Evolutionary conservation across 1,140 invertebrate genomes (phyloP).

Genomic region (Drosophila prosaltans): DNA sequence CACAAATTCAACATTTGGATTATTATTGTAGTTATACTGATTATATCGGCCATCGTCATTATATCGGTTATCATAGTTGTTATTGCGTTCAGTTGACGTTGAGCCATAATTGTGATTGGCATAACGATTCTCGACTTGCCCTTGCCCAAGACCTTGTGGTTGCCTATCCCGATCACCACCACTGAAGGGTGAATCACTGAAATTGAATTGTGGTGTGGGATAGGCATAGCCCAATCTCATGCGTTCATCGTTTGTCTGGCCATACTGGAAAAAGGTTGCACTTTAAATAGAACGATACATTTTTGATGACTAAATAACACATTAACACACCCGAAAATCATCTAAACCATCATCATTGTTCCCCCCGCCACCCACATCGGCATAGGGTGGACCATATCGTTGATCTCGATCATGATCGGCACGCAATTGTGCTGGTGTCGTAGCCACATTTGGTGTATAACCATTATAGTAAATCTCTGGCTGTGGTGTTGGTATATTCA

Average conservation of each 20-base stretch:
- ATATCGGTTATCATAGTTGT: constrained; percentile 36
- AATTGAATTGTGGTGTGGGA: constrained; percentile 59
- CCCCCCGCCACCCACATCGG: constrained; percentile 38
- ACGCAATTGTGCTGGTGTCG: constrained; percentile 64
- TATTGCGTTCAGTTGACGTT: constrained; percentile 55
- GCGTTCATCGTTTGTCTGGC: constrained; percentile 77
- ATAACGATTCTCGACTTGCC: constrained; percentile 48
- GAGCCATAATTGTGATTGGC: constrained; percentile 69
- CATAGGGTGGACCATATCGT: constrained; percentile 79
- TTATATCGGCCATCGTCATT: constrained; percentile 37
- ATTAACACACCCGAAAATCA: constrained; percentile 74
- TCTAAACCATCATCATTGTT: constrained; percentile 66
- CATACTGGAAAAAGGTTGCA: constrained; percentile 56
- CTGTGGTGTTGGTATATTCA: constrained; percentile 84
- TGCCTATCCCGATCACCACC: constrained; percentile 12
- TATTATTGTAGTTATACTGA: constrained; percentile 59
- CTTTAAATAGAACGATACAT: background rate
- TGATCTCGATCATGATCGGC: constrained; percentile 75
- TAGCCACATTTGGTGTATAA: constrained; percentile 68
- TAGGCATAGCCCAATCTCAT: constrained; percentile 73
- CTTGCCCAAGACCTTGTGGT: background rate
- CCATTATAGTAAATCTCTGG: constrained; percentile 75
- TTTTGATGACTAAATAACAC: background rate
- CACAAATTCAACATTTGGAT: constrained; percentile 67
- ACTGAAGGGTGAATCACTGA: constrained; percentile 76